A percentile compares a stretch with the other conserved stretches of the same genome.
phyloP scores from a whole-genome alignment of 2,888 invertebrate genomes.

The Conistra vaccinii region DNA sequence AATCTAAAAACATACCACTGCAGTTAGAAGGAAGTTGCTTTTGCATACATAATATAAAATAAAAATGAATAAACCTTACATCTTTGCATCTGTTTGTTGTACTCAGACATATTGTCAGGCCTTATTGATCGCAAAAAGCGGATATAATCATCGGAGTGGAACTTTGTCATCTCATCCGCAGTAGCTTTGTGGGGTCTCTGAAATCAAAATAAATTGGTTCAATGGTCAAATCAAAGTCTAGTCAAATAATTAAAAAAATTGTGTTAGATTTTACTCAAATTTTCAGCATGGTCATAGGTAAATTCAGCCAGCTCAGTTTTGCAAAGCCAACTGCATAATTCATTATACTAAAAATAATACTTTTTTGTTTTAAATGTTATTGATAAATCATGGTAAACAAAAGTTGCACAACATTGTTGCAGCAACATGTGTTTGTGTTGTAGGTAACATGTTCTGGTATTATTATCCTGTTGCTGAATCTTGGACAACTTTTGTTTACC shows the following conservation, averaged over 20 bases:
- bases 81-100: constrained; percentile 99
- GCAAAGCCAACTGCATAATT: too few relatives aligned
- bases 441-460: background rate
- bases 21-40: background rate
- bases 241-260: background rate
- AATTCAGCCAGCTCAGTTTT: background rate
- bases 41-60: background rate
- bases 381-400: background rate
- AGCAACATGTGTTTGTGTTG: background rate
- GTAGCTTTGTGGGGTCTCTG: constrained; percentile 99
- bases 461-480: background rate
- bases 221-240: too few relatives aligned
- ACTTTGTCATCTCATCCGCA: constrained; percentile 99
- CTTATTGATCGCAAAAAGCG: constrained; percentile 98
- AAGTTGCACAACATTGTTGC: constrained; percentile 1
- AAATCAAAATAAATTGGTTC: constrained; percentile 24
- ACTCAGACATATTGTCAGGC: constrained; percentile 99
- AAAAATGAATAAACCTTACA: constrained; percentile 91
- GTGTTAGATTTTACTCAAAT: background rate
- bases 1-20: background rate
- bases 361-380: too few relatives aligned
- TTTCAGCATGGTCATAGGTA: background rate
- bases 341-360: background rate
- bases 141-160: constrained; percentile 99
- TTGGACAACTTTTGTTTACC: background rate